These are phyloP conservation scores for Syrphus vitripennis DNA, from an alignment of 2,888 invertebrate genomes.

Conservation along the genomic window DNA sequence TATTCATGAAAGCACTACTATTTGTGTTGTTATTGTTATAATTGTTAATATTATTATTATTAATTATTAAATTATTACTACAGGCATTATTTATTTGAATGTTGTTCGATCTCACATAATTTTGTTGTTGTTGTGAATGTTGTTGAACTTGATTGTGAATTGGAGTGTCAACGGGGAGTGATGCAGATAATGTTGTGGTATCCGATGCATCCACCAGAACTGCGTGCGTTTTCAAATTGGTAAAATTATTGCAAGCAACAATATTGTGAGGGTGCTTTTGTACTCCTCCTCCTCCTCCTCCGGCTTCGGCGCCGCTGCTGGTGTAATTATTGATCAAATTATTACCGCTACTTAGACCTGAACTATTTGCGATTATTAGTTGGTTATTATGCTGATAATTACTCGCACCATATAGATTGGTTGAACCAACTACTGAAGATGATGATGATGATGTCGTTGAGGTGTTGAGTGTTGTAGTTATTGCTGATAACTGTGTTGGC, in stretches of 20 bases:
- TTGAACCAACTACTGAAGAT: slow-evolving; percentile 73
- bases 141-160: slow-evolving; percentile 42
- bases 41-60: slow-evolving; percentile 73
- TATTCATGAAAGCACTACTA: slow-evolving; percentile 68
- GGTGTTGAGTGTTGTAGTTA: slow-evolving; percentile 34
- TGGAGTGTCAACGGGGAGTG: slow-evolving; percentile 68
- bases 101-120: slow-evolving; percentile 61
- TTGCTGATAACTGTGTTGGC: slow-evolving; percentile 42
- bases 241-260: slow-evolving; percentile 61
- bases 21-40: slow-evolving; percentile 74
- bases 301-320: slow-evolving; percentile 8
- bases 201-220: slow-evolving; percentile 77
- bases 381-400: slow-evolving; percentile 57
- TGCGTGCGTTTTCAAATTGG: slow-evolving; percentile 67
- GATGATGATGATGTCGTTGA: slow-evolving; percentile 67
- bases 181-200: slow-evolving; percentile 77
- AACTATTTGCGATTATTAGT: slow-evolving; percentile 64
- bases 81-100: slow-evolving; percentile 73
- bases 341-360: slow-evolving; percentile 57
- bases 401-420: slow-evolving; percentile 38
- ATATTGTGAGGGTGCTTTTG: slow-evolving; percentile 53
- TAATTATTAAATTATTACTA: slow-evolving; percentile 72
- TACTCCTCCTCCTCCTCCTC: slow-evolving; percentile 16
- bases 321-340: slow-evolving; percentile 61
- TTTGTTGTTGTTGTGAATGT: slow-evolving; percentile 46